phyloP scores from a whole-genome alignment of 2,797 vertebrate genomes.

The Tarsius wallacei region DNA sequence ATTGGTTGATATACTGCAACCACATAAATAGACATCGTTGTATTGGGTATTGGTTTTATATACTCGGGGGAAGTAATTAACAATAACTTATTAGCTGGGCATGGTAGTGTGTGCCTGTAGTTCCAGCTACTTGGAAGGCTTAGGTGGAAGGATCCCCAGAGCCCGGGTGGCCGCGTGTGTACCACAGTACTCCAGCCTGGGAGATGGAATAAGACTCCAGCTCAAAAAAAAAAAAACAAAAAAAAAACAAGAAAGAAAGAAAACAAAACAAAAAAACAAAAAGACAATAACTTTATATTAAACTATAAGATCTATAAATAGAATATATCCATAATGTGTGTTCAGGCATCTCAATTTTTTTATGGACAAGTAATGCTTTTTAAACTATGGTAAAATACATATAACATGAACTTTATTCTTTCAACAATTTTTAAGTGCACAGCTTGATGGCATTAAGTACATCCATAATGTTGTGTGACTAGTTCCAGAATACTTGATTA shows the following conservation, averaged over 20 bases:
- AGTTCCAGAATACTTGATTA: not conserved
- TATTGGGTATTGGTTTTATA: not conserved
- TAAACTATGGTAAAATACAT: not conserved
- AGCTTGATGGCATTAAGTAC: not conserved
- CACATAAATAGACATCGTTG: not conserved
- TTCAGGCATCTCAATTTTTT: not conserved
- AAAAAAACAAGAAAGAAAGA: no score
- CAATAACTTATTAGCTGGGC: not conserved
- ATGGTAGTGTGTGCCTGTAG: no score
- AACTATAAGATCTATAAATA: not conserved
- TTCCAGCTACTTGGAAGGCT: no score
- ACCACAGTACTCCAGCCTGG: no score
- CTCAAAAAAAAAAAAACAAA: no score
- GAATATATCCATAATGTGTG: not conserved
- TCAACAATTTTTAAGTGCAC: not conserved
- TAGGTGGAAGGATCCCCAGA: no score
- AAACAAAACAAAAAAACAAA: no score
- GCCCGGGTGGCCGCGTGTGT: no score
- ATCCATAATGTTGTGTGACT: not conserved
- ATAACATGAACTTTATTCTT: not conserved
- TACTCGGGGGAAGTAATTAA: not conserved
- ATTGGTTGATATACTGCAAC: not conserved
- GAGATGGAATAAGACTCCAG: no score
- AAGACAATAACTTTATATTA: not conserved
- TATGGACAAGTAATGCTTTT: not conserved